phyloP scores from a whole-genome alignment of 2,888 invertebrate genomes.

The Panorpa germanica region DNA sequence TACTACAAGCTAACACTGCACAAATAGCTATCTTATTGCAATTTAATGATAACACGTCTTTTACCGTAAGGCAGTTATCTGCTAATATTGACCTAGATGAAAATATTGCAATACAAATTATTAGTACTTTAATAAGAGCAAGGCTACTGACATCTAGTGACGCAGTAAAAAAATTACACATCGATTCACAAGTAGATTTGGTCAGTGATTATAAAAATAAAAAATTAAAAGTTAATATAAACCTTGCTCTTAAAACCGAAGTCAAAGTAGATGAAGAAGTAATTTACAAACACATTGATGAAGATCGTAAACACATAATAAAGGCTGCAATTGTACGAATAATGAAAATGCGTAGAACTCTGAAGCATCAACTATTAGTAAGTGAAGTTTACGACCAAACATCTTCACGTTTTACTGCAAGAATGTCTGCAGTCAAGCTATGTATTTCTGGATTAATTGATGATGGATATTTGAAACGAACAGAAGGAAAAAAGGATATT shows the following conservation, averaged over 20 bases:
- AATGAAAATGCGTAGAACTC: slow-evolving; percentile 95
- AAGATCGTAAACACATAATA: slow-evolving; percentile 93
- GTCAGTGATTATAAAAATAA: slow-evolving; percentile 76
- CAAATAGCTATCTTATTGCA: slow-evolving; percentile 97
- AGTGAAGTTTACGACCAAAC: slow-evolving; percentile 94
- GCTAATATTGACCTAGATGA: slow-evolving; percentile 47
- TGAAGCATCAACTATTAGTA: slow-evolving; percentile 87
- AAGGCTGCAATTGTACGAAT: slow-evolving; percentile 83
- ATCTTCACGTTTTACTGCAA: slow-evolving; percentile 87
- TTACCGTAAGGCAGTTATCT: slow-evolving; percentile 70
- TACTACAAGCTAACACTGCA: slow-evolving; percentile 79
- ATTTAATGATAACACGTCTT: slow-evolving; percentile 77
- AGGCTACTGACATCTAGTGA: slow-evolving; percentile 68
- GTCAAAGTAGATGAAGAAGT: slow-evolving; percentile 91
- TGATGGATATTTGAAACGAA: slow-evolving; percentile 94
- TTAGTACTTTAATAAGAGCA: slow-evolving; percentile 87
- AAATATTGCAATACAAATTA: slow-evolving; percentile 42
- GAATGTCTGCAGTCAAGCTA: slow-evolving; percentile 97
- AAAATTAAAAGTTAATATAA: slow-evolving; percentile 94
- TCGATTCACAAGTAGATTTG: slow-evolving; percentile 54
- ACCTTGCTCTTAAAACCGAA: slow-evolving; percentile 94
- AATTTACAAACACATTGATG: slow-evolving; percentile 97
- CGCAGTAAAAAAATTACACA: slow-evolving; percentile 55
- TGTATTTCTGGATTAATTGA: slow-evolving; percentile 99
- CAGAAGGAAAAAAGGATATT: slow-evolving; percentile 94